Base-by-base conservation (phyloP, 2,113 vertebrate genomes). In the Megaceryle maxima region DNA sequence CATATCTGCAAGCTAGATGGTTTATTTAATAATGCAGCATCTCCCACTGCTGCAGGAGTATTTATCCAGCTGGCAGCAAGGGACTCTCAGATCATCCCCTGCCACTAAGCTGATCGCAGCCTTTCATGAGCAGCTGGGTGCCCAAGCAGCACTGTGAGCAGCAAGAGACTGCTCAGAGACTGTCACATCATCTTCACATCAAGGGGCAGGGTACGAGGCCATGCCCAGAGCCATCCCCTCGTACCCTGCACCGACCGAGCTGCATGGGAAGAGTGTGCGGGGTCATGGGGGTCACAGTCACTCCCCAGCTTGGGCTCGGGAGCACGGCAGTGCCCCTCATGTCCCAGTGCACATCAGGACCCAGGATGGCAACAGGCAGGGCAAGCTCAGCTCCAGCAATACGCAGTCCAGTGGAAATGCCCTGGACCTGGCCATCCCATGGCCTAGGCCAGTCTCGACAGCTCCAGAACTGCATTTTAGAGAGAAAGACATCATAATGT, bases 1-100 rank as follows among this genome's bases (percentile, higher is more conserved):
- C 77, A 72, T 18, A 16, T 39, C 75, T n/a, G 62, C 76, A 87
- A 93, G 68, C 63, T 59, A 21, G 80, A 72, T 48, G 66, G 46
- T 64, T 91, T 92, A 46, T 87, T 96, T 96, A 96, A 96, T 94
- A 95, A 94, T 72, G 81, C 89, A 96, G 69, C 60, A 6, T 55
- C 94, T 96, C 93, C 87, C 50, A 79, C 89, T 87, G 91, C 74
- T 70, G 91, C 56, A 64, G 53, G 62, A 91, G 85, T 72, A 84
- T 84, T 48, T 78, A 92, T 31, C 89, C 91, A 97, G 95, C 76
- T 86, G 86, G 96, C 62, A 96, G 84, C 94, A 87, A 64, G 70
- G 64, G 94, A 67, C 41, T 78, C 80, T 94, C 96, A 94, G 96
- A 95, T 95, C 96, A 86, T 90, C 29, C 79, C 62, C 57, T 85